Conservation (phyloP, 2,888 invertebrate species). For the Lochmaea capreae region DNA sequence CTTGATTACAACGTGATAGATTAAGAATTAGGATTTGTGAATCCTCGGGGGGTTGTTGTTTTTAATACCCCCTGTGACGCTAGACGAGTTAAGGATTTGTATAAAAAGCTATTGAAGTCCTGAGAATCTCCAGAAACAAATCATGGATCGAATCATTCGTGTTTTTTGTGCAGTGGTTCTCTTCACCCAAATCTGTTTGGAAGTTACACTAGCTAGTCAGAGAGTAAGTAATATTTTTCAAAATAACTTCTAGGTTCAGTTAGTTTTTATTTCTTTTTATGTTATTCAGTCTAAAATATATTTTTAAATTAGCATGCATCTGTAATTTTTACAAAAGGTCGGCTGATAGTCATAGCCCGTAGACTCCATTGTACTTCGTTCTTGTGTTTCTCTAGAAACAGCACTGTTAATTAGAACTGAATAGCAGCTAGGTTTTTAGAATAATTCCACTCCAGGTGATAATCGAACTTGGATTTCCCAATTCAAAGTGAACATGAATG, state of each 20-base stretch:
- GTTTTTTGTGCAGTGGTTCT: slow-evolving; percentile 49
- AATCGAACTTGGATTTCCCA: no score
- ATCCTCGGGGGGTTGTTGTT: slow-evolving; percentile 59
- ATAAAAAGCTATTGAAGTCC: slow-evolving; percentile 50
- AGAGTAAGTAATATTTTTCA: slow-evolving; percentile 27
- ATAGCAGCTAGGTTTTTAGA: no score
- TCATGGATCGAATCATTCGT: slow-evolving; percentile 52
- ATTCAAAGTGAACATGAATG: no score
- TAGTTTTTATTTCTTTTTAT: neutral
- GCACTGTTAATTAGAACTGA: no score
- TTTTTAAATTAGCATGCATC: no score
- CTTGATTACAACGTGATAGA: slow-evolving; percentile 43
- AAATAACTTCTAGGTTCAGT: neutral
- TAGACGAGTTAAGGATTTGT: slow-evolving; percentile 48
- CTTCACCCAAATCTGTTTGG: slow-evolving; percentile 36
- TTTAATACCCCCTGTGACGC: slow-evolving; percentile 53
- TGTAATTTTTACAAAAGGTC: no score
- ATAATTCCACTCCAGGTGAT: no score
- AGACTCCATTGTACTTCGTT: no score
- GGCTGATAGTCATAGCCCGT: no score
- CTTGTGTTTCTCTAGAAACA: no score
- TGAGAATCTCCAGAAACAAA: slow-evolving; percentile 45
- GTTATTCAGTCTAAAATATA: neutral
- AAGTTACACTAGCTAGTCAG: slow-evolving; percentile 35
- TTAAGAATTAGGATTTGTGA: slow-evolving; percentile 51